Percentiles rank a stretch among this genome's conserved stretches.
Conservation (phyloP, 2,797 vertebrate genomes). For the Botia almorhae region DNA sequence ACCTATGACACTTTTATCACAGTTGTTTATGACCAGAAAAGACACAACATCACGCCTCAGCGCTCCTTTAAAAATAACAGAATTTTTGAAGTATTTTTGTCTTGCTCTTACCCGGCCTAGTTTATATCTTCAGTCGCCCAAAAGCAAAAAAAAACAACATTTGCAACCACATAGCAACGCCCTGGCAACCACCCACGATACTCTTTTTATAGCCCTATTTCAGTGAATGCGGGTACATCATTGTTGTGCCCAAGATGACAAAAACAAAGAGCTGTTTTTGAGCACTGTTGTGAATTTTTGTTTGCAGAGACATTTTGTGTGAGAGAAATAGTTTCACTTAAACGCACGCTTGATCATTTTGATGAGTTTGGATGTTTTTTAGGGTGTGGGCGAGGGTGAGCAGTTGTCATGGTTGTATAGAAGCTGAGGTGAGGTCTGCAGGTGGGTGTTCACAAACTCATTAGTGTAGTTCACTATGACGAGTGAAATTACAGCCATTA, state of each 20-base stretch:
- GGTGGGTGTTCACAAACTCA: background rate
- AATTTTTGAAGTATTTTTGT: no score
- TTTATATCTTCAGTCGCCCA: background rate
- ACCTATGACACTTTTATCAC: background rate
- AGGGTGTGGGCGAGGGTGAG: constrained; percentile 2
- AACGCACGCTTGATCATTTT: background rate
- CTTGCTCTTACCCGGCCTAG: no score
- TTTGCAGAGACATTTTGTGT: background rate
- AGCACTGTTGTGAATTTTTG: background rate
- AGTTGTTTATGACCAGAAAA: background rate
- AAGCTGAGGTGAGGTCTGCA: constrained; percentile 12
- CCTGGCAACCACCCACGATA: no score
- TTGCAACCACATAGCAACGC: background rate
- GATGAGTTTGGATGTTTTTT: constrained; percentile 22
- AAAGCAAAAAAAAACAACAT: background rate
- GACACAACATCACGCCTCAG: background rate
- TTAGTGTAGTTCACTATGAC: background rate
- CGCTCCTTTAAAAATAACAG: background rate
- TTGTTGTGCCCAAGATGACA: no score
- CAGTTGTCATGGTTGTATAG: constrained; percentile 32
- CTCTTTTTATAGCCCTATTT: no score
- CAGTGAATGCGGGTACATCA: no score
- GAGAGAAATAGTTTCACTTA: no score
- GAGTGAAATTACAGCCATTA: constrained; percentile 7
- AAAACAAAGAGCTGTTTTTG: background rate